These are phyloP conservation scores for Creontiades dilutus DNA, from an alignment of 2,888 invertebrate genomes.

Conservation along the genomic window DNA sequence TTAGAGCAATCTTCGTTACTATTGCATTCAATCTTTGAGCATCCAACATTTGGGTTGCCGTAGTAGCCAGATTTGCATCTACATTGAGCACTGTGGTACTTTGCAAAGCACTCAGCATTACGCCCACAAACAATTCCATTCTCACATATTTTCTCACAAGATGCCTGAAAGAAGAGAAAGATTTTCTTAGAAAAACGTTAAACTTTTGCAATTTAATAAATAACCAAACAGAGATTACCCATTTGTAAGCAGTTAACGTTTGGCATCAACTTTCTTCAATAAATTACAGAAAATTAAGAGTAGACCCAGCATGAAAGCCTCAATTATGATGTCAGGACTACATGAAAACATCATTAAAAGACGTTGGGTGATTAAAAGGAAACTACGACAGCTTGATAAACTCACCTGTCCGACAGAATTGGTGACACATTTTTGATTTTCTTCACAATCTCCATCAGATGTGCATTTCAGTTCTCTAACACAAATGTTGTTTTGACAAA, in stretches of 20 bases:
- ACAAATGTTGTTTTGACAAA: constrained; percentile 90
- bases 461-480: constrained; percentile 89
- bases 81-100: constrained; percentile 87
- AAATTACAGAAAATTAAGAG: too few species aligned
- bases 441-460: constrained; percentile 85
- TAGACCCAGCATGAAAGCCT: too few species aligned
- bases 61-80: constrained; percentile 88
- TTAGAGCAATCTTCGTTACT: constrained; percentile 86
- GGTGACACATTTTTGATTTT: constrained; percentile 86
- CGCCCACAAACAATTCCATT: constrained; percentile 87
- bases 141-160: constrained; percentile 88
- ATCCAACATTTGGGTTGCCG: constrained; percentile 86
- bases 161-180: constrained; percentile 79
- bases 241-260: too few species aligned
- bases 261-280: too few species aligned
- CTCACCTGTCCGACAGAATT: constrained; percentile 84
- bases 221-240: not conserved
- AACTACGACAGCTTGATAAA: not conserved
- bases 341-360: too few species aligned
- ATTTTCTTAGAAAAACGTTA: not conserved
- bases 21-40: constrained; percentile 89
- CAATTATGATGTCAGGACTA: too few species aligned
- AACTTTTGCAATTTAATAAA: not conserved
- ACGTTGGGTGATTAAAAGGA: not conserved
- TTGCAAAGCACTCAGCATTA: constrained; percentile 88